Base-by-base conservation (phyloP, 2,888 invertebrate species). In the Crocallis elinguaria region DNA sequence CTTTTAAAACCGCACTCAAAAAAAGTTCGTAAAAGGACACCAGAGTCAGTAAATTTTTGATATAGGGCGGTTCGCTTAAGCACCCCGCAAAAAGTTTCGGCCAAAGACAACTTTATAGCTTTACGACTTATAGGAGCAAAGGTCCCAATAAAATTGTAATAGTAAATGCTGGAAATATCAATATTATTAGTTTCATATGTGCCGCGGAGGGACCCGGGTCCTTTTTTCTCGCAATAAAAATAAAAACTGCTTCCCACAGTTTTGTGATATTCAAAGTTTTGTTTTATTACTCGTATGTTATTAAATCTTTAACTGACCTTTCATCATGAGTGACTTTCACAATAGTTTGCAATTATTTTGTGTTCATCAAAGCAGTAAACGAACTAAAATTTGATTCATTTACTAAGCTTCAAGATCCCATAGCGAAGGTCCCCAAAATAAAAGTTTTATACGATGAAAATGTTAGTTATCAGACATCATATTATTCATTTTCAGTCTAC, bases 111-210 rank as follows among this genome's bases (percentile, higher is more conserved):
- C 67, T 71, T 70, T 70, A 73, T 68, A 68, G 71, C 71, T 73
- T 75, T 75, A 76, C 61, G 72, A 67, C 69, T 65, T 60, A 67
- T 43, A 51, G 41, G 38, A 61, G 59, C 60, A 63, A 67, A 66
- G 66, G 63, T 64, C 62, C 59, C 54, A 61, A 67, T 62, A 65
- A 66, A 66, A 73, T 72, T 67, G 66, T 70, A 68, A 70, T 67
- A 75, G 67, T 66, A 66, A 74, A 72, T 60, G 68, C 59, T 57
- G 56, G 54, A 67, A 70, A 73, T 74, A 72, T 73, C 74, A 69
- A 73, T 73, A 71, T 76, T 73, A 75, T 75, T 73, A 73, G 75
- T 76, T 75, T 70, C 71, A 74, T 69, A 62, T 64, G 61, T 49
- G 51, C 69, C 37, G 6, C 16, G 12, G 27, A 46, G 16, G 36